Conservation (phyloP, 35 echinoderm and acorn worm species). For the Heliocidaris erythrogramma region DNA sequence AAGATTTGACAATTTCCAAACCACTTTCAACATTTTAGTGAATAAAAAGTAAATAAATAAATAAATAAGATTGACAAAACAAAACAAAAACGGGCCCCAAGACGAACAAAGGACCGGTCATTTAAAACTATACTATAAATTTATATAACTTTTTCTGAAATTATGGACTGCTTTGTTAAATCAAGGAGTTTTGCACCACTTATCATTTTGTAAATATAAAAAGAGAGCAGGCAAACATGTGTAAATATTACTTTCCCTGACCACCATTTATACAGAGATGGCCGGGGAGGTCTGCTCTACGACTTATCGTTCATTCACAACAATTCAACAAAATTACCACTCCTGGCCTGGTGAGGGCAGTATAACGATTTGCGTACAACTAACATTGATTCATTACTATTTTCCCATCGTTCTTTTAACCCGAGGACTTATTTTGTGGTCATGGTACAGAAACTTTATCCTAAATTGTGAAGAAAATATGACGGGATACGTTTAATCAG, state of each 20-base stretch:
- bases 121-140: not conserved
- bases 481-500: not conserved
- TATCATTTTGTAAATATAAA: not conserved
- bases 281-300: slow-evolving; percentile 26
- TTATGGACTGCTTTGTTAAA: not conserved
- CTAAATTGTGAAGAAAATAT: not conserved
- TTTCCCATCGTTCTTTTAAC: not conserved
- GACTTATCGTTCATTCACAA: slow-evolving; percentile 22
- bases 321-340: slow-evolving; percentile 42
- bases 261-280: slow-evolving; percentile 29
- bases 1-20: too few species aligned
- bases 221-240: not conserved
- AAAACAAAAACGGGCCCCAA: not conserved
- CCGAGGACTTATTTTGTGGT: not conserved
- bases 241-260: slow-evolving; percentile 49
- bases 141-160: not conserved
- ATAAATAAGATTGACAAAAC: not conserved
- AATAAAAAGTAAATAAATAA: not conserved
- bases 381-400: slow-evolving; percentile 11
- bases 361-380: not conserved
- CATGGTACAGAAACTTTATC: not conserved
- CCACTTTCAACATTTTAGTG: not conserved
- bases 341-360: slow-evolving; percentile 31
- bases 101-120: not conserved
- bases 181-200: not conserved